A percentile compares a stretch with the other conserved stretches of the same genome.
Evolutionary conservation across 2,113 vertebrate genomes (phyloP).

Genomic region (Dissostichus mawsoni): DNA sequence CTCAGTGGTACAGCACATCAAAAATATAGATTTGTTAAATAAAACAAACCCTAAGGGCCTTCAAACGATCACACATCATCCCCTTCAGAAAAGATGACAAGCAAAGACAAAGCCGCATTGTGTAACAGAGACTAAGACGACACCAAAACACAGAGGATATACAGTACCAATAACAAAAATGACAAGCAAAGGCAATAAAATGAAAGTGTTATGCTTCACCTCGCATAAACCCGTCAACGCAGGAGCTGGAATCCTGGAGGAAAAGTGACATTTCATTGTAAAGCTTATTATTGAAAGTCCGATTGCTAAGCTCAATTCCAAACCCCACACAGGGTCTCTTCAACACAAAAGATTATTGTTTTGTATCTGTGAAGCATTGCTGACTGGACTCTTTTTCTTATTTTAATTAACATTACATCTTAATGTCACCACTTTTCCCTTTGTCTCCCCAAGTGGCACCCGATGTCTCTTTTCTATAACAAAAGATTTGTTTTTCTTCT

Average conservation of each 20-base stretch:
- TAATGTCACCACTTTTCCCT: conserved; percentile 83
- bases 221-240: background rate
- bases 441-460: conserved; percentile 70
- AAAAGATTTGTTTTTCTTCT: conserved; percentile 76
- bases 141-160: conserved; percentile 45
- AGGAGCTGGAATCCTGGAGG: conserved; percentile 17
- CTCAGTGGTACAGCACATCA: conserved; percentile 45
- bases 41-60: conserved; percentile 62
- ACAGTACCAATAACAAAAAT: conserved; percentile 47
- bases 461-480: conserved; percentile 5
- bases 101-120: conserved; percentile 48
- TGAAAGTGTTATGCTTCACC: conserved; percentile 28
- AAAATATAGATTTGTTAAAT: conserved; percentile 50
- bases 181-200: conserved; percentile 51
- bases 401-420: conserved; percentile 91
- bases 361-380: conserved; percentile 37
- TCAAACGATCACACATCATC: conserved; percentile 27
- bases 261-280: conserved; percentile 53
- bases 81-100: conserved; percentile 59
- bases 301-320: conserved; percentile 14
- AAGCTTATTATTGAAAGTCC: conserved; percentile 29
- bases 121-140: conserved; percentile 57
- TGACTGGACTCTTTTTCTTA: conserved; percentile 88
- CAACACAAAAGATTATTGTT: conserved; percentile 54
- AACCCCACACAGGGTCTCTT: conserved; percentile 8